phyloP scores from a whole-genome alignment of 2,797 vertebrate genomes.

The Eulemur rubriventer region DNA sequence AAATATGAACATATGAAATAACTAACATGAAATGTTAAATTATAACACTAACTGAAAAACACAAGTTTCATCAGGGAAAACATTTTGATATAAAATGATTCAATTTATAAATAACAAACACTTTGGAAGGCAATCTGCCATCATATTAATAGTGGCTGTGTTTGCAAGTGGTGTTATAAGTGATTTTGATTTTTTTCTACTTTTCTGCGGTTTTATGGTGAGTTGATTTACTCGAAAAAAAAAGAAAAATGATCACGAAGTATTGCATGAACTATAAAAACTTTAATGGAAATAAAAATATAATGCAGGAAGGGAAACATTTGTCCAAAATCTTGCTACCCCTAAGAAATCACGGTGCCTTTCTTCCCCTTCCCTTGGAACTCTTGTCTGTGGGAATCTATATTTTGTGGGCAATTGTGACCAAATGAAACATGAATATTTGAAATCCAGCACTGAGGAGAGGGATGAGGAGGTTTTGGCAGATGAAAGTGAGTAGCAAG shows the following conservation, averaged over 20 bases:
- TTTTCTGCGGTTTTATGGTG: background rate
- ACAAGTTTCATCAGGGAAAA: background rate
- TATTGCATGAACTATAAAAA: background rate
- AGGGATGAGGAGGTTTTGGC: background rate
- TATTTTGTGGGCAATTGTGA: background rate
- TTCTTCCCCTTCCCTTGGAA: background rate
- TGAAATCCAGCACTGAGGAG: no score
- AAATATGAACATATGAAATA: background rate
- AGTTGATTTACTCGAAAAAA: constrained; percentile 50
- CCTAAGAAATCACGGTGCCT: background rate
- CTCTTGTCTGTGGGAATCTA: background rate
- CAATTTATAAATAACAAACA: background rate
- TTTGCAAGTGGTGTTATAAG: background rate
- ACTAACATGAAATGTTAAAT: background rate
- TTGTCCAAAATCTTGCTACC: no score
- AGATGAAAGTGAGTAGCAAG: background rate
- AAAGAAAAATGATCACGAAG: background rate
- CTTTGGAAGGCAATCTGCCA: background rate
- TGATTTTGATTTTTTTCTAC: background rate
- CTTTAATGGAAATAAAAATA: background rate
- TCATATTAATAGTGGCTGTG: background rate
- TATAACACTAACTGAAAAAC: background rate
- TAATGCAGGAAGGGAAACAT: background rate
- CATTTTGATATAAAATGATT: background rate
- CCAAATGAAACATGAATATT: background rate